Percentiles rank a stretch among this genome's conserved stretches.
These are phyloP conservation scores for Haemorhous mexicanus DNA, from an alignment of 2,113 vertebrate species.

Conservation along the genomic window DNA sequence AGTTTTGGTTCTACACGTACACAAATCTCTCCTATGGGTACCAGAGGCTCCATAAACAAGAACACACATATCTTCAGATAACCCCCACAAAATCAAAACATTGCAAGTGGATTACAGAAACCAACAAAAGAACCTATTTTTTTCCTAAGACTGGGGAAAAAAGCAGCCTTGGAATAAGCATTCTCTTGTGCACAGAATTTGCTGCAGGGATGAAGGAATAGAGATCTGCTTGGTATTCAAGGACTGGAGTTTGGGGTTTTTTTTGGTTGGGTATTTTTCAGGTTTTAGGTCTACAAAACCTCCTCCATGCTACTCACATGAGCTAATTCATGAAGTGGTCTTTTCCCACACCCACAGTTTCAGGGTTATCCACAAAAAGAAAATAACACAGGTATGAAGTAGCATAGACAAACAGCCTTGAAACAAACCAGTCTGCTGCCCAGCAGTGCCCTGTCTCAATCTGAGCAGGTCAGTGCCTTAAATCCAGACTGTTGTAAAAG, in stretches of 20 bases:
- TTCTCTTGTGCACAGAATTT: not conserved
- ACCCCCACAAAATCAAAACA: not conserved
- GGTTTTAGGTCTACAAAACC: not conserved
- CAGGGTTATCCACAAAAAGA: not conserved
- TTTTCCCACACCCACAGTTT: not conserved
- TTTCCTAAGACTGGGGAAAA: not conserved
- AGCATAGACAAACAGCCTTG: not conserved
- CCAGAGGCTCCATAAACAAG: not conserved
- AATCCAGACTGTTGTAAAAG: not conserved
- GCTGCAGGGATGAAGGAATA: not conserved
- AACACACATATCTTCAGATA: not conserved
- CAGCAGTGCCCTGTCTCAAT: not conserved
- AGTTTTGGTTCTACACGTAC: not conserved
- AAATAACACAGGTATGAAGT: not conserved
- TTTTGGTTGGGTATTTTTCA: not conserved
- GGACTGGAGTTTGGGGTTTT: accelerated
- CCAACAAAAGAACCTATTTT: not conserved
- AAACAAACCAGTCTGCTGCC: not conserved
- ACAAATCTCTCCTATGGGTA: not conserved
- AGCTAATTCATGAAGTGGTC: not conserved
- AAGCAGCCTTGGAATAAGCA: not conserved
- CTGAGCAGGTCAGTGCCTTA: not conserved
- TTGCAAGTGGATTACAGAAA: not conserved
- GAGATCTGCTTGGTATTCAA: not conserved
- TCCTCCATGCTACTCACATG: not conserved